These are phyloP conservation scores for Morpho deidamia DNA, from an alignment of 2,888 invertebrate genomes.

Conservation along the genomic window DNA sequence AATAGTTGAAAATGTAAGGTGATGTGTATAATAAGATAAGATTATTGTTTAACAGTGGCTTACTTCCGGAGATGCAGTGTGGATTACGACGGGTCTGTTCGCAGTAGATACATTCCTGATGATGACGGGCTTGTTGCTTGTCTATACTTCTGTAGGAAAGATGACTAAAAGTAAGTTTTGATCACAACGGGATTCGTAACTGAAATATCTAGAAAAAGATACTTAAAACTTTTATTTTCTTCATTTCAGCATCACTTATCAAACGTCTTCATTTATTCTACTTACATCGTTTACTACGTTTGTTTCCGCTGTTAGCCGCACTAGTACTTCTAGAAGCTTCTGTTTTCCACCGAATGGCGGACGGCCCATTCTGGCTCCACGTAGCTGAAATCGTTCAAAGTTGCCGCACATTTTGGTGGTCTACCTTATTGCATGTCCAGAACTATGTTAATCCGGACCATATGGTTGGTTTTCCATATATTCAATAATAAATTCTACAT, in stretches of 20 bases:
- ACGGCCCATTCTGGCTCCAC: conserved; percentile 44
- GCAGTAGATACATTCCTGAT: conserved; percentile 82
- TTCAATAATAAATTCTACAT: too few relatives aligned
- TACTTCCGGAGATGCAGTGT: conserved; percentile 39
- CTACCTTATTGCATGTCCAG: conserved; percentile 49
- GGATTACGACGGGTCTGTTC: conserved; percentile 58
- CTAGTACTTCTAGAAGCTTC: conserved; percentile 44
- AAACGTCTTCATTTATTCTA: conserved; percentile 51
- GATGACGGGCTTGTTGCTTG: conserved; percentile 51
- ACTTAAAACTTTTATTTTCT: neutral
- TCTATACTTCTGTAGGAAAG: conserved; percentile 54
- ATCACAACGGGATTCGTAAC: too few relatives aligned
- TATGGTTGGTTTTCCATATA: conserved; percentile 28
- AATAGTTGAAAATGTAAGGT: too few relatives aligned
- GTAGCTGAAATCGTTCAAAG: conserved; percentile 25
- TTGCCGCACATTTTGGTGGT: conserved; percentile 56
- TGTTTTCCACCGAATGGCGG: conserved; percentile 39
- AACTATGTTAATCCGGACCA: conserved; percentile 39
- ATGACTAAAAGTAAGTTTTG: conserved; percentile 40
- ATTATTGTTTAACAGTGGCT: conserved; percentile 41
- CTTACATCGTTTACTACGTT: conserved; percentile 47
- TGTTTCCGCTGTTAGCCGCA: conserved; percentile 49
- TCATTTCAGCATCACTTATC: conserved; percentile 39
- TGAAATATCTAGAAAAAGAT: too few relatives aligned
- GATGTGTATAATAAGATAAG: too few relatives aligned